Evolutionary conservation across 1,140 invertebrate genomes (phyloP), one percentile per base, ranked within the genome.

Genomic region (Cydia amplana): DNA sequence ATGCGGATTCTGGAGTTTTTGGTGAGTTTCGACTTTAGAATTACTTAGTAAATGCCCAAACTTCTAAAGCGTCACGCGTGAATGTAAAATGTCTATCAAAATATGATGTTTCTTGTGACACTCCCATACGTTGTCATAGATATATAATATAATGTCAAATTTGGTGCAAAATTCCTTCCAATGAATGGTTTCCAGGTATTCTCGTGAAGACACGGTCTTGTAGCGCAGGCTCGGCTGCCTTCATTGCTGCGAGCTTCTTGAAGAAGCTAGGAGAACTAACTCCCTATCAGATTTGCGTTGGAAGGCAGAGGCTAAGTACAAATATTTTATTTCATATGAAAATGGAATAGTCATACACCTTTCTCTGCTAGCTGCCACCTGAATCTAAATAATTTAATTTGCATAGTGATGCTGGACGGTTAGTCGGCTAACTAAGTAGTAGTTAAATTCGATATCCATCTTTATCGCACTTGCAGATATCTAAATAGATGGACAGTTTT

Each of bases 231-330:
- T 73, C 79, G 12, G 81, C 77, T 6, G 80, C 87, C 2, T 74
- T 63, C 5, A 76, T 78, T 0, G 82, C 83, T 0, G 77, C 83
- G 1, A 78, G 85, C 67, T 89, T 91, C 40, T 79, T 91, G 7
- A 25, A 79, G 0, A 83, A 85, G 20, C 77, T 89, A 10, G 83
- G 82, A 4, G 80, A 85, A 32, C 73, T 91, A 40, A 72, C 75
- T 32, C 77, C 76, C 7, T 75, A 77, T 7, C 87, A 91, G 67
- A 85, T 91, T 28, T 78, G 85, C 23, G 46, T 83, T 32, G 89
- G 87, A 7, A 91, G 89, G 65, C 81, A 79, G 43, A 80, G 89
- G 74, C 77, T 91, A 0, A 85, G 89, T 91, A 79, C 83, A 81
- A 70, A 72, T 6, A 23, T 70, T 67, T 18, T 18, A 9, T 73